Evolutionary conservation across 2,113 vertebrate species (phyloP), one percentile per base, ranked within the genome.

Genomic region (Ardeotis arabs): DNA sequence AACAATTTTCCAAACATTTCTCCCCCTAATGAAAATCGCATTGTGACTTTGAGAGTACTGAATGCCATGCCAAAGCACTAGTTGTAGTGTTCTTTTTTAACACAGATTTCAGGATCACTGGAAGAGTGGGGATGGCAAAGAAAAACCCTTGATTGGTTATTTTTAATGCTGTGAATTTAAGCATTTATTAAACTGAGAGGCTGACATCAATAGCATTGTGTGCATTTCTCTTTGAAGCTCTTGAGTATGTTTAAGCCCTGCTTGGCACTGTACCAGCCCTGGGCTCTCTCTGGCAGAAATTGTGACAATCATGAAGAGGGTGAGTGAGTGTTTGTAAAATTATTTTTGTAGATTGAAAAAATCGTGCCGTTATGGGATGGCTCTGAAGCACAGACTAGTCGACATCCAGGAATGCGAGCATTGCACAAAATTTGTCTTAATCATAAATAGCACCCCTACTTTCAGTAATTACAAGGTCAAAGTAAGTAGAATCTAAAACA

Each of bases 221-320:
- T 91, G 94, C 81, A 59, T 96, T 93, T 96, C 94, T 95, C 94
- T 97, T 95, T 95, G 96, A 95, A 94, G 94, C 95, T 95, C 87
- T 91, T 89, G 84, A 91, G 89, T 83, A 15, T 67, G 81, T 89
- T 95, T 96, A 96, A 96, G 74, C 95, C 74, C 55, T 67, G 74
- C 78, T 91, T 96, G 96, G 95, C 96, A 95, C 63, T 85, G 69
- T 59, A 91, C 94, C 96, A 97, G 91, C 74, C 67, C 67, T 85
- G 74, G 81, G 67, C 66, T 76, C 55, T 96, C 87, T 92, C 70
- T 96, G 89, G 91, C 93, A 97, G 95, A 85, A 93, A 93, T 21
- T 76, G 89, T 0, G 5, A 82, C 70, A 91, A 41, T 93, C 47
- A n/a, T 22, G 67, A 82, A 63, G 58, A 85, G 78, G 8, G 19